phyloP scores from a whole-genome alignment of 2,888 invertebrate genomes.

The Idaea straminata region DNA sequence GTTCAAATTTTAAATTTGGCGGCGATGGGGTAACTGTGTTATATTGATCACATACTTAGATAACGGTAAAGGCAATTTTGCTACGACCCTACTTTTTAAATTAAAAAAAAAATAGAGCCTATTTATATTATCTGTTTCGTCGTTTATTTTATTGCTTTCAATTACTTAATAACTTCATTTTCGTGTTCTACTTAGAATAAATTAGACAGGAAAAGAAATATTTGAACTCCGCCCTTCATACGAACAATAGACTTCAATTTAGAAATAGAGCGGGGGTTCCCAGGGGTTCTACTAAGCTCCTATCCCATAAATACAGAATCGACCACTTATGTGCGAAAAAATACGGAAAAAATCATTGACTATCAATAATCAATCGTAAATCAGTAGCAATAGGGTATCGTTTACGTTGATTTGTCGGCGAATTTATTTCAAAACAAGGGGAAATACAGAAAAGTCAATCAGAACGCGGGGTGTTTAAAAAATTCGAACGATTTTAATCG shows the following conservation, averaged over 20 bases:
- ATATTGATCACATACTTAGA: constrained; percentile 59
- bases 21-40: constrained; percentile 51
- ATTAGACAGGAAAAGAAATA: constrained; percentile 49
- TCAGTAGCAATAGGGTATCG: constrained; percentile 25
- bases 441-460: constrained; percentile 53
- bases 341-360: constrained; percentile 31
- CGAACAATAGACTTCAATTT: constrained; percentile 55
- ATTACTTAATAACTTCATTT: constrained; percentile 63
- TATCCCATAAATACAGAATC: constrained; percentile 64
- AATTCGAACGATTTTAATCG: constrained; percentile 35
- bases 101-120: constrained; percentile 61
- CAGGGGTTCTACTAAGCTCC: constrained; percentile 54
- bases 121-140: constrained; percentile 63
- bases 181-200: constrained; percentile 43
- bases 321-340: constrained; percentile 55
- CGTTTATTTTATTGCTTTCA: constrained; percentile 61
- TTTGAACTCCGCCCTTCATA: constrained; percentile 47
- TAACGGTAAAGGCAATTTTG: constrained; percentile 70
- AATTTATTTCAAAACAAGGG: constrained; percentile 47
- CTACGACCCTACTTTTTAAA: constrained; percentile 45
- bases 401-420: constrained; percentile 25
- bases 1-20: constrained; percentile 73
- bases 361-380: constrained; percentile 36
- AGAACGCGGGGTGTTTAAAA: constrained; percentile 38
- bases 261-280: constrained; percentile 58